These are phyloP conservation scores for Cuculus canorus DNA, from an alignment of 2,797 vertebrate species.

Conservation along the genomic window DNA sequence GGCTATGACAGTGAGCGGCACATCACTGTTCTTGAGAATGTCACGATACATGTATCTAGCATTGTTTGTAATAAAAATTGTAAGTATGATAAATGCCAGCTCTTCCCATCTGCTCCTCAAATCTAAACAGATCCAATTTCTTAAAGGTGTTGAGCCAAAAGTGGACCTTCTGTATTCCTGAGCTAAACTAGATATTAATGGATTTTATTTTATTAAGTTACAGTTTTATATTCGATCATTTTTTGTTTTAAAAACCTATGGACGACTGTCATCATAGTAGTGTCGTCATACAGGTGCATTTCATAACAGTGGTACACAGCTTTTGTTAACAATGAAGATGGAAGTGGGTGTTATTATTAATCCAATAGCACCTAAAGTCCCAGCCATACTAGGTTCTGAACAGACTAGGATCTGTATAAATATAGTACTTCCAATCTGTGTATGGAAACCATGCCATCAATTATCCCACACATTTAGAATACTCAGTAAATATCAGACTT, in stretches of 20 bases:
- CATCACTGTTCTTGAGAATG: background rate
- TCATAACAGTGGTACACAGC: background rate
- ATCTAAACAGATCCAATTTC: conserved; percentile 30
- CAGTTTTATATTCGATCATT: background rate
- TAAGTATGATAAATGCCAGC: conserved; percentile 36
- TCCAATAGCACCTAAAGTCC: background rate
- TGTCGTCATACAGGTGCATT: background rate
- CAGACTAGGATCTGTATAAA: conserved; percentile 20
- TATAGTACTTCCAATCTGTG: conserved; percentile 43
- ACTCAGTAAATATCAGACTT: conserved; percentile 37
- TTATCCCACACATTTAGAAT: conserved; percentile 39
- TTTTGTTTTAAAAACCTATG: background rate
- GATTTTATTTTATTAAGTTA: background rate
- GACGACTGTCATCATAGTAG: background rate
- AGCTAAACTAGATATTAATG: background rate
- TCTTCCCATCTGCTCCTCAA: conserved; percentile 57
- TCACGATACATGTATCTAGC: background rate
- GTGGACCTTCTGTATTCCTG: conserved; percentile 36
- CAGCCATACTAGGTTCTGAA: background rate
- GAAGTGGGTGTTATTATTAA: conserved; percentile 16
- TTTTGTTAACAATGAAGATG: background rate
- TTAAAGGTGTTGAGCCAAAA: conserved; percentile 49
- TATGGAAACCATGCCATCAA: conserved; percentile 48
- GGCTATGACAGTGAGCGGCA: conserved; percentile 18
- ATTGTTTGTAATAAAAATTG: conserved; percentile 42